phyloP scores from a whole-genome alignment of 2,797 vertebrate genomes.

The Fratercula arctica region DNA sequence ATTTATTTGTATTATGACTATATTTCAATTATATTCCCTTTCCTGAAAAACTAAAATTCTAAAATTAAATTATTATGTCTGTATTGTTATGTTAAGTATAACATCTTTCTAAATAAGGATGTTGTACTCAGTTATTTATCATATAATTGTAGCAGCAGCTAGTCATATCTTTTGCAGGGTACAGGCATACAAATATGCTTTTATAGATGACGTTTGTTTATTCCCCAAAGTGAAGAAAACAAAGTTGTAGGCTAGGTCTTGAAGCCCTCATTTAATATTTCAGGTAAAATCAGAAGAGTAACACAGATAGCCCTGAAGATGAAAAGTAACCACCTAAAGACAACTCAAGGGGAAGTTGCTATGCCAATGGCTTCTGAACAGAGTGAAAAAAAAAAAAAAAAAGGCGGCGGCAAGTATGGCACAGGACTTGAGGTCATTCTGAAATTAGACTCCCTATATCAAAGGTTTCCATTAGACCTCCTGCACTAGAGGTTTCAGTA shows the following conservation, averaged over 20 bases:
- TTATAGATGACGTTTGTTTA: background rate
- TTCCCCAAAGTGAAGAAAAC: background rate
- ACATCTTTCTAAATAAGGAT: background rate
- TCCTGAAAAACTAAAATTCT: background rate
- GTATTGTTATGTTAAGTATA: background rate
- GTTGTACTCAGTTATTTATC: background rate
- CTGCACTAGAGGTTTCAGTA: background rate
- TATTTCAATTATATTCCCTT: background rate
- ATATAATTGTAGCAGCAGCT: background rate
- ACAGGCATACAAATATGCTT: background rate
- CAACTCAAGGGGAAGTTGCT: background rate
- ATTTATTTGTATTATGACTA: background rate
- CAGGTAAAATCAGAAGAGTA: conserved; percentile 3
- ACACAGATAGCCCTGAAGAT: background rate
- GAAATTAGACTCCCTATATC: background rate
- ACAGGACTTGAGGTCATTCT: background rate
- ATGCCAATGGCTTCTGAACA: conserved; percentile 19
- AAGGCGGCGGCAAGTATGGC: background rate
- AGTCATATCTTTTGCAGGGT: background rate
- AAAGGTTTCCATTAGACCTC: background rate
- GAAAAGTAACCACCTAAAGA: background rate
- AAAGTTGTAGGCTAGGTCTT: background rate
- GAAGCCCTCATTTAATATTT: background rate
- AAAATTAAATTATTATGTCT: background rate
- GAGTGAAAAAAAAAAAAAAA: background rate